Conservation (phyloP, 2,113 vertebrate species). For the Gallinago media region DNA sequence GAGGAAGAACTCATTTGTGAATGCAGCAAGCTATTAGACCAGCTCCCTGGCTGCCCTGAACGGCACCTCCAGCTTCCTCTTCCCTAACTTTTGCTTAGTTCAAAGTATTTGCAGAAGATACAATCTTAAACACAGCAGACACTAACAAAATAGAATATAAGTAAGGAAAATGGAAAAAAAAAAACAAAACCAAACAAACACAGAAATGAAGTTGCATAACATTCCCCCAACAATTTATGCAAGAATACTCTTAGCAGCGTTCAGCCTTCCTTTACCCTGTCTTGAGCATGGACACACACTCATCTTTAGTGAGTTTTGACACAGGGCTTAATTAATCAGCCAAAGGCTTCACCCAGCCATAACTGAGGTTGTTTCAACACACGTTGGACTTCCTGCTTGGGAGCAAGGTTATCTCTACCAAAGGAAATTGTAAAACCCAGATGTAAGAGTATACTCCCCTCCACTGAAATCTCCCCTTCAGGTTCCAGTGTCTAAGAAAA, state of each 20-base stretch:
- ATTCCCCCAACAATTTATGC: neutral
- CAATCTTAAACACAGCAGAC: neutral
- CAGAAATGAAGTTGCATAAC: neutral
- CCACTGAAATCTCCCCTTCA: neutral
- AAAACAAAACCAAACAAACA: neutral
- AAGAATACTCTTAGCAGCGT: neutral
- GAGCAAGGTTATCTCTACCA: neutral
- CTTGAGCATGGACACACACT: neutral
- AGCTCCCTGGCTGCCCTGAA: neutral
- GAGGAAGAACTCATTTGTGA: neutral
- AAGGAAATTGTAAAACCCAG: neutral
- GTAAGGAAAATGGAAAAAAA: neutral
- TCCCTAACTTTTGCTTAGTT: neutral
- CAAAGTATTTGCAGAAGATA: neutral
- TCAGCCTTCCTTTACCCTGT: neutral
- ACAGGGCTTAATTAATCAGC: fast-evolving
- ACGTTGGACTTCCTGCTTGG: fast-evolving
- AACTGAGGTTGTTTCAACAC: neutral
- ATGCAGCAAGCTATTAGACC: neutral
- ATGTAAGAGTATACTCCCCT: neutral
- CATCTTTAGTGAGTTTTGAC: neutral
- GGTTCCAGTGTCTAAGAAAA: neutral
- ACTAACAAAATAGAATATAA: neutral
- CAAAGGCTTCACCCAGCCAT: neutral
- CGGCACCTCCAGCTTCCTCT: neutral